These are phyloP conservation scores for Apis laboriosa DNA, from an alignment of 1,140 invertebrate species.

Conservation along the genomic window DNA sequence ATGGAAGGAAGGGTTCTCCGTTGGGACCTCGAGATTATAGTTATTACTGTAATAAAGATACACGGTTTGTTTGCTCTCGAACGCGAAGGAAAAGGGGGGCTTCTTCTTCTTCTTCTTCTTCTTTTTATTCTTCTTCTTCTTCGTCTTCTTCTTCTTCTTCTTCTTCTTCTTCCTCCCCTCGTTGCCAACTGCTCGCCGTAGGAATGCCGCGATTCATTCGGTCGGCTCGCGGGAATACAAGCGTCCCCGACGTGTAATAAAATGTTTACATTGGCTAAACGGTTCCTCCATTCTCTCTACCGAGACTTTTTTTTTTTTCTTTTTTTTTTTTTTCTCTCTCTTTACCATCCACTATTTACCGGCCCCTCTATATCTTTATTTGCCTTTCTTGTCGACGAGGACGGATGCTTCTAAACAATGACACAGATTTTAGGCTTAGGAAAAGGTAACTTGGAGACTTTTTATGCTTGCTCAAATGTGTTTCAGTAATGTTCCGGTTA, in stretches of 20 bases:
- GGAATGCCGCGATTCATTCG: slow-evolving; percentile 61
- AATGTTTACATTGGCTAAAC: slow-evolving; percentile 44
- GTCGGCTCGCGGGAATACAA: slow-evolving; percentile 19
- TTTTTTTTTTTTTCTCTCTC: too few species aligned
- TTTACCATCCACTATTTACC: neutral
- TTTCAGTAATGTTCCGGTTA: too few species aligned
- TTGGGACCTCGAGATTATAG: slow-evolving; percentile 65
- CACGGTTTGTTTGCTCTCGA: slow-evolving; percentile 69
- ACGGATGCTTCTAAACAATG: neutral
- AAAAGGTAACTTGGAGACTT: neutral
- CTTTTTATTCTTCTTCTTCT: neutral
- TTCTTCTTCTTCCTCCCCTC: too few species aligned
- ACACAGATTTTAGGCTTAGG: neutral
- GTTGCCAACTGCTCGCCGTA: neutral
- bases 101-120: neutral
- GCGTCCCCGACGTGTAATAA: slow-evolving; percentile 30
- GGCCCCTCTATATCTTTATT: neutral
- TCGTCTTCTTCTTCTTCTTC: too few species aligned
- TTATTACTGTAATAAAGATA: slow-evolving; percentile 73
- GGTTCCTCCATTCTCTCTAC: neutral
- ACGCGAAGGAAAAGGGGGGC: slow-evolving; percentile 21
- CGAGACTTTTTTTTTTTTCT: neutral
- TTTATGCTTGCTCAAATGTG: neutral
- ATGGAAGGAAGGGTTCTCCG: slow-evolving; percentile 43
- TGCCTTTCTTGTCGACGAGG: neutral